Base-by-base conservation (phyloP, 2,888 invertebrate genomes). In the Coleophora flavipennella region DNA sequence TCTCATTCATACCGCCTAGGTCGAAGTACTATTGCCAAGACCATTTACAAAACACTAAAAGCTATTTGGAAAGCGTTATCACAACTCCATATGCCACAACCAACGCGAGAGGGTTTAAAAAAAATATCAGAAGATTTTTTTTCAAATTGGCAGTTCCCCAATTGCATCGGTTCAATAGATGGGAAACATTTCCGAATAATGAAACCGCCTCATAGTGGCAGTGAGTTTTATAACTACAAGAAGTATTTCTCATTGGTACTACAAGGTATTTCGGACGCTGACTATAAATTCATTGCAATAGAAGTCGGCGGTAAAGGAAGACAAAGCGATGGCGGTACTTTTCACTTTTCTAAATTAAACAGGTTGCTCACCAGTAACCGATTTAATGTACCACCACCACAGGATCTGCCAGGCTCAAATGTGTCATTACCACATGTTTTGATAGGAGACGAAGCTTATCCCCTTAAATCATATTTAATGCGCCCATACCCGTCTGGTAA, bases 371-470 rank as follows among this genome's bases (percentile, higher is more conserved):
- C 37, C 38, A 41, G 37, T 27, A 39, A 35, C 41, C 11, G 28
- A 34, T 41, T 38, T 39, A 35, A 39, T 38, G 40, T 31, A 34
- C 36, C 36, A 9, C 14, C 13, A 20, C 38, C 34, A 28, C 36
- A 39, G 25, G 14, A 8, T 34, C 36, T 49, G 37, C 43, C 41
- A 13, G 29, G 29, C 1, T 43, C 41, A 26, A 36, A 45, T 40
- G 26, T 36, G 4, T 14, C 25, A 10, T 13, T 39, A 13, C 44
- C 44, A 34, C 11, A 36, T 20, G 42, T 44, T 3, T 25, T 46
- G 32, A 11, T 46, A 20, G 46, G 42, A n/a, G 45, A 52, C 37
- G 50, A 52, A 46, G 50, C 46, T 26, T 52, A 44, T 40, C 46
- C 52, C 28, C 43, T 52, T 8, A 44, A 48, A 45, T 32, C 26